Evolutionary conservation across 1,140 invertebrate genomes (phyloP), one percentile per base, ranked within the genome.

Genomic region (Drosophila lowei): DNA sequence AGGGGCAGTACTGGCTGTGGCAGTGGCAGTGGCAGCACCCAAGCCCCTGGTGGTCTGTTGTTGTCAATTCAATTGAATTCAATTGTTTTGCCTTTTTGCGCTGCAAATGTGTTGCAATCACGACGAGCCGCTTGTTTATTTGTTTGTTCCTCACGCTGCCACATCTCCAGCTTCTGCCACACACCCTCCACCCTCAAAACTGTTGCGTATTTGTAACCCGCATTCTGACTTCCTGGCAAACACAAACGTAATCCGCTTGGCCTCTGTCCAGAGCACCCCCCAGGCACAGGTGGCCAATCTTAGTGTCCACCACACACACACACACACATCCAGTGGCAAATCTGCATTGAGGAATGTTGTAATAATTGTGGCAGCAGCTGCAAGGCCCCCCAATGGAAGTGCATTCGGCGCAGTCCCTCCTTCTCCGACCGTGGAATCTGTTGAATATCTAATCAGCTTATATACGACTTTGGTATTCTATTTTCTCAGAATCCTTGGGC

Each of bases 41-140:
- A 23, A 16, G 6, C 13, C 25, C 48, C 63, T 63, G 34, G 48
- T 62, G 56, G 49, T 55, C 60, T 71, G 57, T 59, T 78, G 66
- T 77, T 86, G 83, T 88, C 75, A 79, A 80, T 84, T 73, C 61
- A 75, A 77, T 64, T 72, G 56, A 74, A 75, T 78, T 84, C 76
- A 85, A 88, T 88, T 88, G 83, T 88, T 88, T 83, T 83, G 83
- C 78, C 78, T 88, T 88, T 83, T 86, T 80, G 74, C 71, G 77
- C 81, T 34, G 81, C 81, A 77, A 85, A 79, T 86, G 83, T 78
- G 53, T 63, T 64, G 83, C 83, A 88, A 85, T 85, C 81, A 86
- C 77, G 76, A 64, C 77, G 60, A 62, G 77, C 46, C 18, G 58
- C 41, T 38, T 61, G 79, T 68, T 80, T 85, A 77, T 68, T 70